Base-by-base conservation (phyloP, 2,113 vertebrate species). In the Syngnathus scovelli region DNA sequence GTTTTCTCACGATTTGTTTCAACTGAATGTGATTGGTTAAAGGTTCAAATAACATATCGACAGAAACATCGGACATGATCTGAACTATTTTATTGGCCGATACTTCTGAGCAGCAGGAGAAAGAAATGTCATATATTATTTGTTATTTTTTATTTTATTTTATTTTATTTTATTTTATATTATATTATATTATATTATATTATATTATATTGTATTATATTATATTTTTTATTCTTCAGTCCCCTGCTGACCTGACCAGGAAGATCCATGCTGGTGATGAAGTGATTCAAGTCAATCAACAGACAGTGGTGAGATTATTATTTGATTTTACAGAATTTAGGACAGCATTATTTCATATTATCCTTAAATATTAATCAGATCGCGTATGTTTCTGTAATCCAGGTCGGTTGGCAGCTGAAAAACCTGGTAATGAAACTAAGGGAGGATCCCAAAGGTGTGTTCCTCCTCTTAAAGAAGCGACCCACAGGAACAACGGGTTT, bases 321-420 rank as follows among this genome's bases (percentile, higher is more conserved):
- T 23, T 62, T 15, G n/a, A 15, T 65, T 23, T 10, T 67, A 15
- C 5, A 6, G 13, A 19, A 15, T 55, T 16, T 27, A 44, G 13
- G 4, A 12, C 33, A n/a, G 48, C 27, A 33, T 33, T n/a, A 15
- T 0, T 55, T 21, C 4, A 4, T 13, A 27, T 16, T 33, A 33
- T 33, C 27, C 27, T 33, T 33, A 39, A 16, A 52, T 60, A 3
- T 43, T 18, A 21, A 21, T 58, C 6, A 4, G 1, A 44, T 36
- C 4, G 11, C 46, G 27, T 58, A 37, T 64, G 4, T 43, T 71
- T 13, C 23, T 58, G 58, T 61, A 2, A 23, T 64, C 33, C 76
- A 99, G 97, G 96, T 99, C 84, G 97, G 97, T 58, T 99, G 97
- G 97, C 96, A 98, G 76, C 84, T 99, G 19, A 98, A 96, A 85